phyloP scores from a whole-genome alignment of 2,797 vertebrate genomes.

The Odontamblyopus rebecca region DNA sequence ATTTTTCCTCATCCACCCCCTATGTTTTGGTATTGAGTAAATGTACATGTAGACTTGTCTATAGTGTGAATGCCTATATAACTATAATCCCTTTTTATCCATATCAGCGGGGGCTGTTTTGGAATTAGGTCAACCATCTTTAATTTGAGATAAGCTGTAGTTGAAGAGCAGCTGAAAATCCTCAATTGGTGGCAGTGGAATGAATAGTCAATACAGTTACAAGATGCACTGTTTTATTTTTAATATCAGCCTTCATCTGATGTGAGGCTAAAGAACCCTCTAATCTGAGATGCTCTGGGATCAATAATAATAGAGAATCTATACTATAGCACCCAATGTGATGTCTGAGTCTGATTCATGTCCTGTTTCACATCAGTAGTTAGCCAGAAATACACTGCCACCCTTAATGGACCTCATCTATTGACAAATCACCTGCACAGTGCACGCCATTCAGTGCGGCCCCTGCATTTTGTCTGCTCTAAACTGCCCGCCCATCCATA shows the following conservation, averaged over 20 bases:
- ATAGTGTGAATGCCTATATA: slow-evolving; percentile 23
- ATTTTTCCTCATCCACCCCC: background rate
- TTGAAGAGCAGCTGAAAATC: slow-evolving; percentile 51
- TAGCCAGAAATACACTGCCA: slow-evolving; percentile 50
- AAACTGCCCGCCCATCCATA: slow-evolving; percentile 51
- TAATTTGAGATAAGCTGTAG: slow-evolving; percentile 60
- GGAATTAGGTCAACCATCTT: slow-evolving; percentile 64
- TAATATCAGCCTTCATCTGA: background rate
- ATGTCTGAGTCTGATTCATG: slow-evolving; percentile 51
- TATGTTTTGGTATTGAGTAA: background rate
- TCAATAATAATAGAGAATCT: slow-evolving; percentile 34
- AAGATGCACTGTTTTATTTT: slow-evolving; percentile 5
- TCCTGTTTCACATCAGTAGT: slow-evolving; percentile 61
- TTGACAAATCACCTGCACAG: slow-evolving; percentile 70
- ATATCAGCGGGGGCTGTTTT: slow-evolving; percentile 44
- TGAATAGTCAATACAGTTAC: slow-evolving; percentile 4
- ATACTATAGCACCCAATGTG: slow-evolving; percentile 28
- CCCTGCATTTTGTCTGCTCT: slow-evolving; percentile 52
- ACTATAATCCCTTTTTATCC: slow-evolving; percentile 57
- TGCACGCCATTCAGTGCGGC: slow-evolving; percentile 46
- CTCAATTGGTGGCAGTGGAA: slow-evolving; percentile 17
- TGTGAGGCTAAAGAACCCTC: slow-evolving; percentile 11
- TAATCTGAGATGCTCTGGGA: slow-evolving; percentile 24
- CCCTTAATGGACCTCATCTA: slow-evolving; percentile 62
- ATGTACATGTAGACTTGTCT: slow-evolving; percentile 20